Evolutionary conservation across 2,113 vertebrate species (phyloP).

Genomic region (Elephantulus edwardii): DNA sequence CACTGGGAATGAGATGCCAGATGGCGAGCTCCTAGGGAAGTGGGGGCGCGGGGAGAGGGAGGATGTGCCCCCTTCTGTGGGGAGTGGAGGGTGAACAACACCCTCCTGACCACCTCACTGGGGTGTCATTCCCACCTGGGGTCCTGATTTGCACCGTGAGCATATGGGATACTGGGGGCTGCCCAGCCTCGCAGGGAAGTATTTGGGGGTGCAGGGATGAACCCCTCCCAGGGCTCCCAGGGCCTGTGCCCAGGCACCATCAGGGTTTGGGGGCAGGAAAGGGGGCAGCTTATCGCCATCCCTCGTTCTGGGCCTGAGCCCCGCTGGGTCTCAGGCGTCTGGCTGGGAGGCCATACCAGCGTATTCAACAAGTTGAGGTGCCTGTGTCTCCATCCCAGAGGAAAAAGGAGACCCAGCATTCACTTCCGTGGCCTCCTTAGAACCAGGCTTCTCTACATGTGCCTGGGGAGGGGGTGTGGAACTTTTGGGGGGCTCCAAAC

Average conservation of each 20-base stretch:
- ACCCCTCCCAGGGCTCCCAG: background rate
- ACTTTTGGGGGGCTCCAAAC: background rate
- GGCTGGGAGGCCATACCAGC: background rate
- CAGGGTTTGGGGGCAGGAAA: too few species aligned
- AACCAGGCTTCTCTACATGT: background rate
- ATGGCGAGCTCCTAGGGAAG: background rate
- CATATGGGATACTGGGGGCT: background rate
- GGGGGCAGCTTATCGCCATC: background rate
- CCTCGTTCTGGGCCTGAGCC: background rate
- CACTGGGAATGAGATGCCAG: background rate
- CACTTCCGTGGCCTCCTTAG: background rate
- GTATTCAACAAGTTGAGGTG: conserved; percentile 73
- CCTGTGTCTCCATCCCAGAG: background rate
- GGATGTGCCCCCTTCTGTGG: background rate
- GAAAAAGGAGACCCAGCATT: background rate
- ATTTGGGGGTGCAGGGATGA: background rate
- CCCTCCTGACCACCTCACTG: background rate
- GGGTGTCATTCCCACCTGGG: background rate
- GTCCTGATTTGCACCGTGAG: background rate
- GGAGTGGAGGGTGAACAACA: background rate
- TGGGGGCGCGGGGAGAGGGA: background rate
- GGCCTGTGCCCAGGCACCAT: background rate
- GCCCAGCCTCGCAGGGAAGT: background rate
- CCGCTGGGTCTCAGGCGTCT: background rate
- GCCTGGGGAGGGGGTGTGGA: background rate